These are phyloP conservation scores for Amphimallon solstitiale DNA, from an alignment of 2,888 invertebrate genomes.

Conservation along the genomic window DNA sequence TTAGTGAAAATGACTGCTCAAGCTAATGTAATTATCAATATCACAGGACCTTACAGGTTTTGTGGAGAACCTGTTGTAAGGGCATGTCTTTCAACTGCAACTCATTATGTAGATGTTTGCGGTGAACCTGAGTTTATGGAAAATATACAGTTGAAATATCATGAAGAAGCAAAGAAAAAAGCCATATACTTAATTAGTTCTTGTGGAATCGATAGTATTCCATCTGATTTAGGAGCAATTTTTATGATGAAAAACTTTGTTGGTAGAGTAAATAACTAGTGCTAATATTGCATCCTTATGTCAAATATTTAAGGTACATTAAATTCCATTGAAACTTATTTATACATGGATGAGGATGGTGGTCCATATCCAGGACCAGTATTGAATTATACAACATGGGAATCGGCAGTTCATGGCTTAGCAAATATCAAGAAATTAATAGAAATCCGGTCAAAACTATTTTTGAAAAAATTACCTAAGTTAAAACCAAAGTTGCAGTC, in stretches of 20 bases:
- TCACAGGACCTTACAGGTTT: slow-evolving; percentile 90
- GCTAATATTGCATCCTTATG: background rate
- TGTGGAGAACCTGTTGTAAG: slow-evolving; percentile 91
- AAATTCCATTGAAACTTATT: slow-evolving; percentile 81
- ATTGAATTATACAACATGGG: slow-evolving; percentile 89
- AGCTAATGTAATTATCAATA: slow-evolving; percentile 85
- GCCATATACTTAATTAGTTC: slow-evolving; percentile 90
- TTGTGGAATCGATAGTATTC: slow-evolving; percentile 94
- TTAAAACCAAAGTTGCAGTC: slow-evolving; percentile 70
- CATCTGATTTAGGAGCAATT: slow-evolving; percentile 86
- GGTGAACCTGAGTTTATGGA: slow-evolving; percentile 82
- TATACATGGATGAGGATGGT: slow-evolving; percentile 62
- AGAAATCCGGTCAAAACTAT: slow-evolving; percentile 74
- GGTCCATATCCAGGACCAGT: slow-evolving; percentile 62
- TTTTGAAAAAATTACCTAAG: slow-evolving; percentile 71
- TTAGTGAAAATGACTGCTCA: slow-evolving; percentile 83
- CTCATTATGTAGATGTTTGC: slow-evolving; percentile 92
- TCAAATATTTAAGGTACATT: slow-evolving; percentile 67
- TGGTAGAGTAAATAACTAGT: slow-evolving; percentile 62
- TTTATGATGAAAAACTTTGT: slow-evolving; percentile 81
- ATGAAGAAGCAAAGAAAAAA: slow-evolving; percentile 77
- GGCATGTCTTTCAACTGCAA: slow-evolving; percentile 79
- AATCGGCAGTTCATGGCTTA: slow-evolving; percentile 84
- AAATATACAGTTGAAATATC: slow-evolving; percentile 76
- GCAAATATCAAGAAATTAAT: slow-evolving; percentile 72